These are phyloP conservation scores for Hypselothyrea guttata DNA, from an alignment of 2,888 invertebrate genomes.

Conservation along the genomic window DNA sequence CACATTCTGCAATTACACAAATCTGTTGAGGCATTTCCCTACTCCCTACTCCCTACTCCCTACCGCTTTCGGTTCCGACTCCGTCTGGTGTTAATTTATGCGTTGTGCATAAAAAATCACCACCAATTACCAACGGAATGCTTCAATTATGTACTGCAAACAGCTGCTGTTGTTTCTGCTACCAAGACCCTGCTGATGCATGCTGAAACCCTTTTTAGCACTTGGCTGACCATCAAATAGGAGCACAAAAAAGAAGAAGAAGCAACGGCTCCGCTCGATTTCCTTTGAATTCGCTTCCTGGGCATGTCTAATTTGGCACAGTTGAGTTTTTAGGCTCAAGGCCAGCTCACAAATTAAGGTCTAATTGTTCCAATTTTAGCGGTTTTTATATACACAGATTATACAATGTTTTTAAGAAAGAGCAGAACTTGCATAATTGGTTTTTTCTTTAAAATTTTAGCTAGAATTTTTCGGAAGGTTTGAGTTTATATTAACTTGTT, in stretches of 20 bases:
- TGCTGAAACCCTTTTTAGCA: constrained; percentile 71
- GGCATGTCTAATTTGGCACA: constrained; percentile 48
- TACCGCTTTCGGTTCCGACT: neutral
- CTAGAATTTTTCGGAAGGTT: too few species aligned
- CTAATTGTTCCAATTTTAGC: constrained; percentile 20
- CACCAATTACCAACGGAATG: constrained; percentile 71
- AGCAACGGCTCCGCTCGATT: constrained; percentile 12
- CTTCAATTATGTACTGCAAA: constrained; percentile 74
- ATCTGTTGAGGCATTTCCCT: constrained; percentile 45
- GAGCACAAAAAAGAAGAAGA: constrained; percentile 3
- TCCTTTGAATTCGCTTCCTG: constrained; percentile 38
- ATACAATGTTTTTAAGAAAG: constrained; percentile 5
- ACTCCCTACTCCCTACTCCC: constrained; percentile 9
- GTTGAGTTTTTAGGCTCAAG: constrained; percentile 21
- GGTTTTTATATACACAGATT: constrained; percentile 1
- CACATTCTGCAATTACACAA: constrained; percentile 69
- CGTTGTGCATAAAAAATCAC: constrained; percentile 68
- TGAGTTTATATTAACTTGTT: too few species aligned
- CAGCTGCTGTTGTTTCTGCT: constrained; percentile 53
- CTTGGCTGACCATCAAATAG: constrained; percentile 19
- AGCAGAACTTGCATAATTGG: too few species aligned
- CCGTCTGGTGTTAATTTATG: constrained; percentile 74
- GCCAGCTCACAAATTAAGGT: constrained; percentile 14
- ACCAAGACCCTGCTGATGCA: neutral
- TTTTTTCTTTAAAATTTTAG: too few species aligned